These are phyloP conservation scores for Mesoligia furuncula DNA, from an alignment of 2,888 invertebrate genomes.

Conservation along the genomic window DNA sequence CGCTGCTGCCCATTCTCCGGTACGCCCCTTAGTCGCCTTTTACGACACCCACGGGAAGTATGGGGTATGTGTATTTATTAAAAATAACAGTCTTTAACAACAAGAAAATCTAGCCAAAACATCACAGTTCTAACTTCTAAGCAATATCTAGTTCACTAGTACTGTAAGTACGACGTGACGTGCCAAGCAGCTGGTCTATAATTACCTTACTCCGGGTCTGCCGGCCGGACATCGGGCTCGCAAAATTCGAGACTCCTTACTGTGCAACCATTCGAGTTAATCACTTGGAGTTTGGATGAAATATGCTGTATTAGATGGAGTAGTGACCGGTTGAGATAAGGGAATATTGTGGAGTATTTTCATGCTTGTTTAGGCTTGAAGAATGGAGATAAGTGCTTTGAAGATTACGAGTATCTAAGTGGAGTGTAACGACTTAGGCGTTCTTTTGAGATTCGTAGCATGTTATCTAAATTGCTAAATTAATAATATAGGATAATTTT, in stretches of 20 bases:
- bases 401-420: background rate
- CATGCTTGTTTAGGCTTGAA: slow-evolving; percentile 6
- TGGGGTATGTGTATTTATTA: too few species aligned
- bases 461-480: too few species aligned
- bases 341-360: slow-evolving; percentile 19
- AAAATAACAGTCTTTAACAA: slow-evolving; percentile 8
- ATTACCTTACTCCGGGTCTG: slow-evolving; percentile 65
- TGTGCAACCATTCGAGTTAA: slow-evolving; percentile 60
- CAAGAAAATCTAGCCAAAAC: slow-evolving; percentile 36
- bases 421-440: background rate
- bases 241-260: slow-evolving; percentile 55
- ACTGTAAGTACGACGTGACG: slow-evolving; percentile 56
- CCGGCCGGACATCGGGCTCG: slow-evolving; percentile 67
- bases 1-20: too few species aligned
- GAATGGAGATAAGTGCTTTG: background rate
- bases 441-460: background rate
- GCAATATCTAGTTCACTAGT: slow-evolving; percentile 48
- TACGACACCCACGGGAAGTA: too few species aligned
- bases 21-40: too few species aligned
- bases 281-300: slow-evolving; percentile 54
- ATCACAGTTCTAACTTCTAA: slow-evolving; percentile 25
- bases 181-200: slow-evolving; percentile 69
- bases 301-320: slow-evolving; percentile 40
- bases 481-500: too few species aligned
- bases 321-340: slow-evolving; percentile 24